phyloP scores from a whole-genome alignment of 2,888 invertebrate genomes.

The Platycnemis pennipes region DNA sequence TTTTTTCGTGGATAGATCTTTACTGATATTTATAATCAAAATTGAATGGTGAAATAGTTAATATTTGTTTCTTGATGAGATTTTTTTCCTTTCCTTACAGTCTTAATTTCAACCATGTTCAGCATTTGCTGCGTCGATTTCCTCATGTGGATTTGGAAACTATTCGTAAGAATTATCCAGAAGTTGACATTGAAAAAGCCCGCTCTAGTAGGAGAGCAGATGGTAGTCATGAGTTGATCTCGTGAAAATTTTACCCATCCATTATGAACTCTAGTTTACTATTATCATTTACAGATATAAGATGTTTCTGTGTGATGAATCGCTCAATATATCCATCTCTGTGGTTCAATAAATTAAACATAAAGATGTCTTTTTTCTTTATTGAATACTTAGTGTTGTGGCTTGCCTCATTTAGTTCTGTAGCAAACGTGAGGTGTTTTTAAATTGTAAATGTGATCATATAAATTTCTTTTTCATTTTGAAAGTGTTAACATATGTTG shows the following conservation, averaged over 20 bases:
- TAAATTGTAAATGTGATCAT: no score
- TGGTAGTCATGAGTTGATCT: slow-evolving; percentile 81
- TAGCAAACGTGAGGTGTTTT: not conserved
- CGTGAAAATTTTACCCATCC: not conserved
- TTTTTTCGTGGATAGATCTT: no score
- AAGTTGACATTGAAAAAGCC: slow-evolving; percentile 87
- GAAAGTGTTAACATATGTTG: no score
- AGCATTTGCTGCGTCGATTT: slow-evolving; percentile 85
- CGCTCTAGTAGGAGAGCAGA: slow-evolving; percentile 81
- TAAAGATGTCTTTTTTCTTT: not conserved
- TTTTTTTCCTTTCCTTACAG: slow-evolving; percentile 74
- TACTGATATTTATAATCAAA: no score
- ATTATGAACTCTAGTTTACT: not conserved
- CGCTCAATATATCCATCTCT: not conserved
- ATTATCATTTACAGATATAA: not conserved
- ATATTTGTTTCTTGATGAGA: no score
- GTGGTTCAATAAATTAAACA: not conserved
- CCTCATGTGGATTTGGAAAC: slow-evolving; percentile 88
- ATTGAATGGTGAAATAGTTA: no score
- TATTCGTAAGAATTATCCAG: slow-evolving; percentile 87
- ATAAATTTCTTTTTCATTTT: no score
- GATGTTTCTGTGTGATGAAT: not conserved
- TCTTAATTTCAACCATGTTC: slow-evolving; percentile 75
- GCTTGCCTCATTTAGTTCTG: no score
- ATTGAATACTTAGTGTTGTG: not conserved